These are phyloP conservation scores for Drosophila navojoa DNA, from an alignment of 1,140 invertebrate genomes.

Conservation along the genomic window DNA sequence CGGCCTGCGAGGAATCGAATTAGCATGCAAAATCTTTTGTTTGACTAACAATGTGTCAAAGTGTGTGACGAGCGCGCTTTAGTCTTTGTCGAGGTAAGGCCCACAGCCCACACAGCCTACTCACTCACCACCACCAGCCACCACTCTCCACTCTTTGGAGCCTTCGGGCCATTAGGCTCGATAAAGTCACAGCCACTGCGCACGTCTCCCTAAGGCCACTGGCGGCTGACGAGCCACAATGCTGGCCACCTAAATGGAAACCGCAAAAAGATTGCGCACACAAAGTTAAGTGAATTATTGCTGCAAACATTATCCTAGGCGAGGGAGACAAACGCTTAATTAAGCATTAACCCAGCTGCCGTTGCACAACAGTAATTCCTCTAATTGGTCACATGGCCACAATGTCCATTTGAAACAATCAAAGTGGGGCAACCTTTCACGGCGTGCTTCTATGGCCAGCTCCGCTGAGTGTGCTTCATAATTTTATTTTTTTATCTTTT, in stretches of 20 bases:
- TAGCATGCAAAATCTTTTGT: conserved; percentile 83
- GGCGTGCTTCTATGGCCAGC: background rate
- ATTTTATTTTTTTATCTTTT: conserved; percentile 8
- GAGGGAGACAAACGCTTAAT: conserved; percentile 15
- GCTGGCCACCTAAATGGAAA: conserved; percentile 36
- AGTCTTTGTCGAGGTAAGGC: conserved; percentile 61
- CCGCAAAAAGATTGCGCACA: conserved; percentile 23
- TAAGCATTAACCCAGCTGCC: conserved; percentile 17
- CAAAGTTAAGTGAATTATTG: conserved; percentile 11
- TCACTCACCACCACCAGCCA: background rate
- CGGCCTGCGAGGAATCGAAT: conserved; percentile 67
- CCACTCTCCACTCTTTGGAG: background rate
- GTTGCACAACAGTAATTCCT: conserved; percentile 17
- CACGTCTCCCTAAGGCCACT: conserved; percentile 2
- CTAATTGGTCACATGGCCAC: conserved; percentile 28
- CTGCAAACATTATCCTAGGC: conserved; percentile 1
- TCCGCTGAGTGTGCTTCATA: background rate
- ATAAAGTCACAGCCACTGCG: conserved; percentile 21
- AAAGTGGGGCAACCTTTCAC: background rate
- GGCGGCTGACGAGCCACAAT: conserved; percentile 11
- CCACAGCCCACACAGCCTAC: background rate
- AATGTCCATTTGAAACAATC: conserved; percentile 21
- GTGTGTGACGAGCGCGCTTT: conserved; percentile 76
- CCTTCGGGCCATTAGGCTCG: conserved; percentile 37
- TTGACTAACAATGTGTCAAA: conserved; percentile 83